Percentiles rank a stretch among this genome's conserved stretches.
These are phyloP conservation scores for Ciona savignyi DNA, from an alignment of 23 tunicate genomes.

Conservation along the genomic window DNA sequence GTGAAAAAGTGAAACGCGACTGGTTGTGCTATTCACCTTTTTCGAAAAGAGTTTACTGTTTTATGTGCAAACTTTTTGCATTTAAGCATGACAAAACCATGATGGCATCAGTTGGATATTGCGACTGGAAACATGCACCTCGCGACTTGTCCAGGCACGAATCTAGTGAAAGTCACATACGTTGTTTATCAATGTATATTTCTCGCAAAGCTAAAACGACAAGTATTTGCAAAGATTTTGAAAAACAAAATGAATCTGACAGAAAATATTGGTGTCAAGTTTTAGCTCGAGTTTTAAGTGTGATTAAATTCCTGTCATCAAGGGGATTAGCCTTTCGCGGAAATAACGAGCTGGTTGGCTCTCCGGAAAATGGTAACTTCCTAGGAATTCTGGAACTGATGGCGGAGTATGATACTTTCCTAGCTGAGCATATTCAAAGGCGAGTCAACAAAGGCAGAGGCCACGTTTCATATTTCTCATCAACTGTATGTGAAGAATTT, in stretches of 20 bases:
- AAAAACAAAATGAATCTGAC: constrained; percentile 21
- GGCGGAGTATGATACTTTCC: constrained; percentile 20
- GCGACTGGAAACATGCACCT: constrained; percentile 9
- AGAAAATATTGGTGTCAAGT: constrained; percentile 31
- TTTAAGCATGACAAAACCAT: no score
- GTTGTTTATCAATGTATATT: constrained; percentile 3
- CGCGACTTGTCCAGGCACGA: constrained; percentile 17
- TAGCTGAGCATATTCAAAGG: constrained; percentile 31
- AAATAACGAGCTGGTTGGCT: constrained; percentile 15
- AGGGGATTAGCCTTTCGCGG: constrained; percentile 37
- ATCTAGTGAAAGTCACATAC: no score
- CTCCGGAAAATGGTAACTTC: constrained; percentile 27
- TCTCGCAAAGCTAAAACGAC: constrained; percentile 11
- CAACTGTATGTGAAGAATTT: constrained; percentile 31
- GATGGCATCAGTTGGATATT: no score
- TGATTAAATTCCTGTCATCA: constrained; percentile 11
- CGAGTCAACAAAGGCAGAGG: constrained; percentile 13
- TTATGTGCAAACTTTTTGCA: not conserved
- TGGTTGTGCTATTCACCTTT: not conserved
- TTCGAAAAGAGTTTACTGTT: not conserved
- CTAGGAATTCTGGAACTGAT: constrained; percentile 23
- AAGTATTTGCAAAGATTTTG: constrained; percentile 12
- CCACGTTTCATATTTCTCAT: constrained; percentile 31
- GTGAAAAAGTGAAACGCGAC: not conserved
- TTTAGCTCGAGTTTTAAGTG: constrained; percentile 20